Evolutionary conservation across 2,797 vertebrate genomes (phyloP).

Genomic region (Squalus acanthias): DNA sequence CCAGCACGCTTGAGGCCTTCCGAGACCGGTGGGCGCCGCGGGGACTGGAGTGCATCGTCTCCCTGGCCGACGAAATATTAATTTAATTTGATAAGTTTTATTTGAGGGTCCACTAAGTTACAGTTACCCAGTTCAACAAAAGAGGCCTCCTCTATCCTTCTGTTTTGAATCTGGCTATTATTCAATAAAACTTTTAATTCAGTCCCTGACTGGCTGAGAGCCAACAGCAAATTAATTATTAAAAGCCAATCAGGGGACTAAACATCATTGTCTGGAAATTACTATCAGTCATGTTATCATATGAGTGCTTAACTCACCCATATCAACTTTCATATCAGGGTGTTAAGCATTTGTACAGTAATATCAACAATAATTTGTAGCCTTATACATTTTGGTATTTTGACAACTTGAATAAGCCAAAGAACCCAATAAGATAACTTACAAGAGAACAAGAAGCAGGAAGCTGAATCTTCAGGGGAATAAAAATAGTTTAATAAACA

Average conservation of each 20-base stretch:
- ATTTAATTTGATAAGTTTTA: too few species aligned
- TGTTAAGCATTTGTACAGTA: neutral
- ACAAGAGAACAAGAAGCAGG: neutral
- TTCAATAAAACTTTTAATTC: neutral
- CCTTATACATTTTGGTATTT: neutral
- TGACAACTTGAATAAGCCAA: neutral
- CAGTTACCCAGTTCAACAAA: too few species aligned
- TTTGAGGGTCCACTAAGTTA: too few species aligned
- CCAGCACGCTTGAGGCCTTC: too few species aligned
- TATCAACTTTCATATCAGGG: neutral
- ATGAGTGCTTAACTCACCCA: neutral
- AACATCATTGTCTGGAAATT: neutral
- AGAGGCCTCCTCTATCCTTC: neutral
- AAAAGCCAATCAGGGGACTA: neutral
- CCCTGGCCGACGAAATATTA: too few species aligned
- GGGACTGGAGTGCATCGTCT: too few species aligned
- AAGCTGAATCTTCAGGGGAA: neutral
- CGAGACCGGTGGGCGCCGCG: too few species aligned
- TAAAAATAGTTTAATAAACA: neutral
- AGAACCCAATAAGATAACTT: neutral
- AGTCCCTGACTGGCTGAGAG: neutral
- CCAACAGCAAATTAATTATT: neutral
- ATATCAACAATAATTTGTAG: neutral
- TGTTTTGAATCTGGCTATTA: neutral
- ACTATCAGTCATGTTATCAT: neutral